These are phyloP conservation scores for Chirona hameri DNA, from an alignment of 2,888 invertebrate genomes.

Conservation along the genomic window DNA sequence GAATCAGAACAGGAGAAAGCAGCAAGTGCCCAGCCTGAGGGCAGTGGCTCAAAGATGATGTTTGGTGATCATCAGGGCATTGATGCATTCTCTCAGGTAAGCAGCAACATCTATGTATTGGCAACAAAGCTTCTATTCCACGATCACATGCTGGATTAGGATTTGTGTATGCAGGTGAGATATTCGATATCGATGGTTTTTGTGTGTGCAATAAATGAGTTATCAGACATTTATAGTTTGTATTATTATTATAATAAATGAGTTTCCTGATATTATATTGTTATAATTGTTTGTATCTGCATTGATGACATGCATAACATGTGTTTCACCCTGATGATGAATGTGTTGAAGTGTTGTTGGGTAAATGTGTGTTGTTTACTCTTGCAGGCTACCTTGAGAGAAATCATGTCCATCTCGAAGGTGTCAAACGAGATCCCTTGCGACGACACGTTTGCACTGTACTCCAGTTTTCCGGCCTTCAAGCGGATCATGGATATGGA, in stretches of 20 bases:
- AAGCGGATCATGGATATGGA: slow-evolving; percentile 29
- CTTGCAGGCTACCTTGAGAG: slow-evolving; percentile 29
- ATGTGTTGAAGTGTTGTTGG: neutral
- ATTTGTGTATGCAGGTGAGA: too few relatives aligned
- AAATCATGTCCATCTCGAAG: slow-evolving; percentile 30
- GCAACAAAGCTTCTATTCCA: neutral
- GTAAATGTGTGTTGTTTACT: neutral
- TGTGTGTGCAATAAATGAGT: too few relatives aligned
- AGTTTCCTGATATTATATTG: neutral
- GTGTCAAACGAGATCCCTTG: slow-evolving; percentile 33
- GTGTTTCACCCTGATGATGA: neutral
- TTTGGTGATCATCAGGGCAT: neutral
- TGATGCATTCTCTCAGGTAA: slow-evolving; percentile 28
- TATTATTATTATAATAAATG: neutral
- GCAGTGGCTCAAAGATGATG: neutral
- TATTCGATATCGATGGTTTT: neutral
- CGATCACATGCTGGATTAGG: neutral
- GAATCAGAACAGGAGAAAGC: neutral
- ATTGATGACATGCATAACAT: too few relatives aligned
- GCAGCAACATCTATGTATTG: neutral
- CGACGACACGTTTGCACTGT: slow-evolving; percentile 30
- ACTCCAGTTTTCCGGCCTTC: slow-evolving; percentile 33
- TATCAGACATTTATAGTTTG: neutral
- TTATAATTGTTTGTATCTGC: neutral
- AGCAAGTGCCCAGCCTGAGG: neutral